Base-by-base conservation (phyloP, 2,888 invertebrate genomes). In the Rhingia rostrata region DNA sequence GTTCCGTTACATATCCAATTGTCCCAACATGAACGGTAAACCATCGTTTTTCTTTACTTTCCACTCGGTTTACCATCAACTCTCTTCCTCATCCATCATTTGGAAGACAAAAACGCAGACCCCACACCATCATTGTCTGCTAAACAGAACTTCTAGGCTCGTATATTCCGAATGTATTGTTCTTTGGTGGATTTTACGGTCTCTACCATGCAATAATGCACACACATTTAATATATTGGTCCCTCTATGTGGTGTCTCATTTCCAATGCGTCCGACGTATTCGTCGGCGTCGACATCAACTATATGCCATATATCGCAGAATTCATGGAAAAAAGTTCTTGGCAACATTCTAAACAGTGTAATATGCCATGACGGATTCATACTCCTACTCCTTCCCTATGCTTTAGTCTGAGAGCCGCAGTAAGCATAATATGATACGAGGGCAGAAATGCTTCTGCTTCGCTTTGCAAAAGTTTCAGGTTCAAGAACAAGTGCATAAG, bases 401-500 rank as follows among this genome's bases (percentile, higher is more conserved):
- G 43, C 51, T 51, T 6, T 30, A 4, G 12, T 37, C 12, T 37
- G 14, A 43, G 33, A 43, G 41, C 30, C 51, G 53, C 33, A 66
- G 35, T 54, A 33, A 67, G 33, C 53, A 14, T 35, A 43, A 61
- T 51, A 41, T 41, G 41, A 61, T 43, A 33, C 61, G 51, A 61
- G 37, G 41, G 43, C 45, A 51, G 69, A 32, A n/a, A 9, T n/a
- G 35, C 22, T 30, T 49, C 35, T 66, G 22, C 12, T 53, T 30
- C 39, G 45, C n/a, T 54, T 64, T 79, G 79, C 73, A 49, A 39
- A 49, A 72, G 83, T 80, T 83, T 84, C 83, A 84, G 83, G 83
- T 84, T 84, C 83, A 84, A 84, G 74, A 80, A 84, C 79, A 80
- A 84, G 83, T 84, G 83, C 79, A 84, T 64, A 53, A 64, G 83